Base-by-base conservation (phyloP, 2,113 vertebrate genomes). In the Salvator merianae region DNA sequence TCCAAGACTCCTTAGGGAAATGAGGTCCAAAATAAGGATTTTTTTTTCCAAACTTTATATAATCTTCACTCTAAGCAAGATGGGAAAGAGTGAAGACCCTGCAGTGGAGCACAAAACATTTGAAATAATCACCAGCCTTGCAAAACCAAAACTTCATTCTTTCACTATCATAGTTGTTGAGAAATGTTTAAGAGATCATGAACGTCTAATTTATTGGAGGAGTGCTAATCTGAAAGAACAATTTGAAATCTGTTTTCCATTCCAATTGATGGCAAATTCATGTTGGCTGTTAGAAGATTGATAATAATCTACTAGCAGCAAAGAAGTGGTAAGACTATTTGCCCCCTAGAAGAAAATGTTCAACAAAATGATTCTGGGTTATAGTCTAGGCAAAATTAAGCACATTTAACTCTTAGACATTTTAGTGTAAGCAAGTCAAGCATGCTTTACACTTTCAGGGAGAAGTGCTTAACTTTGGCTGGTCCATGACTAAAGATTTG, bases 311-410 rank as follows among this genome's bases (percentile, higher is more conserved):
- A 65, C 16, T 70, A 84, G 90, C 79, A 78, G 81, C 66, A 87
- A 87, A 85, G 85, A 84, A 90, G 75, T 82, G 84, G 86, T 87
- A 84, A 90, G 85, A 87, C 84, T 82, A 88, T 92, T 85, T 93
- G 88, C 89, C 88, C 75, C 88, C 0, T 91, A 86, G 85, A 95
- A 91, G 87, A 90, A 84, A 90, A 90, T 91, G 79, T 91, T 94
- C 85, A 88, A 88, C 86, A 93, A 93, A 94, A 93, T 81, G 79
- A 90, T 89, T 90, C 66, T 83, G 62, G 55, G 38, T 43, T 12
- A 47, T 24, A 32, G 20, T 65, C 70, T 38, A 34, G 76, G 20
- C 38, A 72, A 28, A 34, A 30, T 79, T 69, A 79, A 85, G 43
- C 77, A 72, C 55, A 70, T 40, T 59, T 70, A 78, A 73, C 55